Conservation (phyloP, 2,888 invertebrate species). For the Drosophila paranaensis region DNA sequence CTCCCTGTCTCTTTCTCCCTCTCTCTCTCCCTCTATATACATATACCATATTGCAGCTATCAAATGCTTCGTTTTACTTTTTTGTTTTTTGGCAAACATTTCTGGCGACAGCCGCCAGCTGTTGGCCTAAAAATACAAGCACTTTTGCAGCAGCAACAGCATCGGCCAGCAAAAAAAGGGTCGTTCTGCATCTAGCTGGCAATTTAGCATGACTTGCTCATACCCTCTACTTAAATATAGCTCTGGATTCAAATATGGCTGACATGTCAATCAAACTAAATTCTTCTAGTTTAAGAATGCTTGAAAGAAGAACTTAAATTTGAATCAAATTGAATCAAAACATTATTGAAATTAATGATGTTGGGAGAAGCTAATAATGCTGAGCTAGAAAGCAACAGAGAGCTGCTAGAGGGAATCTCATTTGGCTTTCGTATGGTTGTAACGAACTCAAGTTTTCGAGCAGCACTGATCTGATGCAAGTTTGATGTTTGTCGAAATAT, state of each 20-base stretch:
- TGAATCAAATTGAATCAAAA: not conserved
- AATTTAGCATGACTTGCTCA: not conserved
- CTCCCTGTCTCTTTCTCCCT: too few relatives aligned
- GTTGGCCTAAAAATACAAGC: slow-evolving; percentile 30
- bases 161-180: slow-evolving; percentile 2
- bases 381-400: not conserved
- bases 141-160: not conserved
- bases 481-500: too few relatives aligned
- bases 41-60: slow-evolving; percentile 19
- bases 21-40: not conserved
- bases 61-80: slow-evolving; percentile 13
- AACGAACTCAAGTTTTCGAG: too few relatives aligned
- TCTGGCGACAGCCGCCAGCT: slow-evolving; percentile 37
- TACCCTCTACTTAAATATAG: not conserved
- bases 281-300: not conserved
- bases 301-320: not conserved
- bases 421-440: too few relatives aligned
- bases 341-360: not conserved
- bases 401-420: not conserved
- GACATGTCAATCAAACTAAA: not conserved
- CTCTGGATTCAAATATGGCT: not conserved
- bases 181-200: not conserved
- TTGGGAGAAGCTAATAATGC: not conserved
- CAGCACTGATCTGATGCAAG: not conserved
- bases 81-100: slow-evolving; percentile 36